Conservation (phyloP, 2,113 vertebrate genomes). For the Limnothrissa miodon region DNA sequence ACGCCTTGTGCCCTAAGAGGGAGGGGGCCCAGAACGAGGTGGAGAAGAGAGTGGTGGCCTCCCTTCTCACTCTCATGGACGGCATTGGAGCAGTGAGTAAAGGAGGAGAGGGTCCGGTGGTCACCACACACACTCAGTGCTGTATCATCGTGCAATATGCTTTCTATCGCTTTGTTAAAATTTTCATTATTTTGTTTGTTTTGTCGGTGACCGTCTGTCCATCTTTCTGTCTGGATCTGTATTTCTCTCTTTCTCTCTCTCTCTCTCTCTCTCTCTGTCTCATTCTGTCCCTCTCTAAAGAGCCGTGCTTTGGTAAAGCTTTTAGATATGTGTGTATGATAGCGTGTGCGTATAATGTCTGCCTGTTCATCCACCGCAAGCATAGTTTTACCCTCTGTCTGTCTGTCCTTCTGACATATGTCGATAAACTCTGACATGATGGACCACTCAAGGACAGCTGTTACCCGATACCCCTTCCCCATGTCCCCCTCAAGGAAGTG, state of each 20-base stretch:
- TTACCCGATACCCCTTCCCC: neutral
- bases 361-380: no score
- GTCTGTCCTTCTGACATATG: no score
- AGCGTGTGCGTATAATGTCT: no score
- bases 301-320: neutral
- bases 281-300: neutral
- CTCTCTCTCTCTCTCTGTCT: neutral
- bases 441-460: neutral
- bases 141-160: neutral
- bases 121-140: neutral
- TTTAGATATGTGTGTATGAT: neutral
- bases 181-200: no score
- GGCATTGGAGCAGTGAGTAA: constrained; percentile 87
- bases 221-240: neutral
- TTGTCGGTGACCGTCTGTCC: neutral
- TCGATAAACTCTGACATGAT: neutral
- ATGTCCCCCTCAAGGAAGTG: constrained; percentile 1
- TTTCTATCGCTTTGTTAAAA: no score
- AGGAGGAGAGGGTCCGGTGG: neutral
- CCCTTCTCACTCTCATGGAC: constrained; percentile 93
- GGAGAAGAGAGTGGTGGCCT: constrained; percentile 92
- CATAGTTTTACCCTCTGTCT: no score
- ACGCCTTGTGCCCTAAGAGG: constrained; percentile 91
- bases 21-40: constrained; percentile 94
- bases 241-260: neutral